Evolutionary conservation across 2,888 invertebrate species (phyloP), one percentile per base, ranked within the genome.

Genomic region (Odontomyia ornata): DNA sequence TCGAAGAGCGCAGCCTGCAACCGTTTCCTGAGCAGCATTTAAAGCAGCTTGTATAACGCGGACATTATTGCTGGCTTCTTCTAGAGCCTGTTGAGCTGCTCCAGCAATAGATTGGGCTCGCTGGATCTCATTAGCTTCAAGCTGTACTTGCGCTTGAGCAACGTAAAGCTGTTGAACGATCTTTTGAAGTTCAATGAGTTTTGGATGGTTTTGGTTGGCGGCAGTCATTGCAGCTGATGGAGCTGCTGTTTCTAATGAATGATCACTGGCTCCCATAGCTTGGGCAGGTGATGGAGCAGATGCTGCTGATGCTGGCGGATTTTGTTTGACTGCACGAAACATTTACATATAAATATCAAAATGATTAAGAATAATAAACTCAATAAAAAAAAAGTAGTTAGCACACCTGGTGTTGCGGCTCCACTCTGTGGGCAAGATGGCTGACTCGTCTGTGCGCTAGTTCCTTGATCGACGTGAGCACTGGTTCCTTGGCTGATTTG

Each of bases 71-170:
- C 86, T 83, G 0, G 87, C 82, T 56, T 86, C 85, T 77, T 87
- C 87, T 0, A 87, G 82, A 5, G 82, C 80, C 1, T 83, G 80
- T 72, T 86, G 86, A 0, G 86, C 85, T 0, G 83, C 80, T 25
- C 81, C 82, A 15, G 86, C 87, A n/a, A 87, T 82, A 0, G 84
- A 82, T 77, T 87, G 86, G 0, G 86, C 84, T 76, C 85, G 84
- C 69, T 83, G 84, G 18, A 87, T 86, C 80, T 87, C 87, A 0
- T 83, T 82, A 1, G 86, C 86, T 81, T 87, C 87, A 56, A 86
- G 81, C 77, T 87, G 86, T 0, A 87, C 87, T 60, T 87, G 83
- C 1, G 86, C 86, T 80, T 86, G 86, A 1, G 86, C 86, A 47
- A 86, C 83, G 77, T 86, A 86, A 62, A 86, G 78, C 69, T 85